phyloP scores from a whole-genome alignment of 2,797 vertebrate genomes.

The Rhinogobio ventralis region DNA sequence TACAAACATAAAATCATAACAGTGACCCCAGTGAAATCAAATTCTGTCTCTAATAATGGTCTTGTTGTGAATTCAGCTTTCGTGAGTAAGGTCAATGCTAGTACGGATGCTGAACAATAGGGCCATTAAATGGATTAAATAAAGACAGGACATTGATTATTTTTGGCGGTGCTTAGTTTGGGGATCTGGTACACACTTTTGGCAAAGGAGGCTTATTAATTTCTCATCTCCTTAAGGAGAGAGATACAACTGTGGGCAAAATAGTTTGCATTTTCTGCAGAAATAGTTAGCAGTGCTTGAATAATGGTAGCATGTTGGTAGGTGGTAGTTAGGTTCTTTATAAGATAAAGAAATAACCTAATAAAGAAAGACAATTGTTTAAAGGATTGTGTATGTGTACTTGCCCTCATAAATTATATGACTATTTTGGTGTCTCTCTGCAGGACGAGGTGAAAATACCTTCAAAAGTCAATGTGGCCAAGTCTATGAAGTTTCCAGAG shows the following conservation, averaged over 20 bases:
- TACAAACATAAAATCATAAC: conserved; percentile 4
- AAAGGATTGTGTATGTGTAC: background rate
- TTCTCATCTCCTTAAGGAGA: conserved; percentile 45
- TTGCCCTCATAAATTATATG: background rate
- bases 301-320: background rate
- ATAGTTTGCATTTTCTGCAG: conserved; percentile 17
- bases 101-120: conserved; percentile 58
- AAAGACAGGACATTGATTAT: conserved; percentile 58
- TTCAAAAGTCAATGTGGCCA: conserved; percentile 89
- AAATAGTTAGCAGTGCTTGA: background rate
- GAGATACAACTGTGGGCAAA: conserved; percentile 49
- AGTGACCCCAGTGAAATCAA: background rate
- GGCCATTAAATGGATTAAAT: conserved; percentile 57
- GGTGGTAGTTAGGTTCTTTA: background rate
- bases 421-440: conserved; percentile 31
- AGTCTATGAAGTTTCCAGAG: conserved; percentile 89
- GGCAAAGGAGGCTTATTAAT: conserved; percentile 48
- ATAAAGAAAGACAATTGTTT: background rate
- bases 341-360: too few species aligned
- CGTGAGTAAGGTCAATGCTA: conserved; percentile 36
- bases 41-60: background rate
- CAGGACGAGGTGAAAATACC: conserved; percentile 96
- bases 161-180: conserved; percentile 46
- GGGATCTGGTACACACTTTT: conserved; percentile 45
- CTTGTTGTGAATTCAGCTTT: background rate